Conservation (phyloP, 2,797 vertebrate genomes). For the Erithacus rubecula region DNA sequence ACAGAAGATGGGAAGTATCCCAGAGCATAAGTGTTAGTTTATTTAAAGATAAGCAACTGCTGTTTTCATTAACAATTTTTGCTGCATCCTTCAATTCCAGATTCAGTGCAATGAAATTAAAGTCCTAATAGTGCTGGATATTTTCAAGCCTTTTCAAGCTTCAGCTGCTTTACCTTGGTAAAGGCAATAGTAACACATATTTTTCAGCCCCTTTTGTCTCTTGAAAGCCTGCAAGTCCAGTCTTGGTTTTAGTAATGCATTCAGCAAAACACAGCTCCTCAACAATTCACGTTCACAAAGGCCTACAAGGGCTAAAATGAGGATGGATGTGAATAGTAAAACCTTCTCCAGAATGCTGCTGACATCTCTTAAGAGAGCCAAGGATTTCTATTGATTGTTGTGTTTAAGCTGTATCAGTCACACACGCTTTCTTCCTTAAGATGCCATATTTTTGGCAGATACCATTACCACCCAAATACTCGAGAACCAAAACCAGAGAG, state of each 20-base stretch:
- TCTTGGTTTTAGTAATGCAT: not conserved
- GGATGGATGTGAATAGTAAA: constrained; percentile 11
- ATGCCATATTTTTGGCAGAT: constrained; percentile 21
- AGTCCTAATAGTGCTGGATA: not conserved
- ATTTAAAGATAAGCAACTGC: not conserved
- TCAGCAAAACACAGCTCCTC: constrained; percentile 7
- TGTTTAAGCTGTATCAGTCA: constrained; percentile 30
- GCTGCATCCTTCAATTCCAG: not conserved
- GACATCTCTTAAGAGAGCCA: constrained; percentile 11
- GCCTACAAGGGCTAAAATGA: not conserved
- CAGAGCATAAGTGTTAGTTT: not conserved
- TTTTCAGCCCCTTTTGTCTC: constrained; percentile 3
- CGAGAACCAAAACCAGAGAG: not conserved
- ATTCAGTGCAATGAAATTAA: not conserved
- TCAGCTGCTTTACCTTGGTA: not conserved
- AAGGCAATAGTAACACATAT: not conserved
- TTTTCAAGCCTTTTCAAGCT: not conserved
- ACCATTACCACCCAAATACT: not conserved
- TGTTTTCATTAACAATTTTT: not conserved
- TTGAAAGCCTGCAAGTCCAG: not conserved
- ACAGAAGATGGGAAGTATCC: not conserved
- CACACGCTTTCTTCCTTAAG: constrained; percentile 9
- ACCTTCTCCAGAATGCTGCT: not conserved
- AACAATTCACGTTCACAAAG: not conserved
- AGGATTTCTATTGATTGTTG: constrained; percentile 20